Evolutionary conservation across 2,888 invertebrate genomes (phyloP).

Genomic region (Bedellia somnulentella): DNA sequence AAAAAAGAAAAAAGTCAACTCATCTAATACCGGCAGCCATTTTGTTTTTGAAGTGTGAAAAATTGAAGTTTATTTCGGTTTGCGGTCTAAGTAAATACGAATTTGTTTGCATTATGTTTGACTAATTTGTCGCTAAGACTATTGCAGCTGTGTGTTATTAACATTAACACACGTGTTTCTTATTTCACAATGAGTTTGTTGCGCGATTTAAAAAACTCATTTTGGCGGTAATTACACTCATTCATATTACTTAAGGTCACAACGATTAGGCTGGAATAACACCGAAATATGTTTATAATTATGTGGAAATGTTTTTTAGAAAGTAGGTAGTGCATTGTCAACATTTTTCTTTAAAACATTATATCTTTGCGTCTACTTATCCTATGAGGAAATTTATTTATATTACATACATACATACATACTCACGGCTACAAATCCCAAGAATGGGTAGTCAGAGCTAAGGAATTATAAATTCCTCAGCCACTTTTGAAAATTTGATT

Average conservation of each 20-base stretch:
- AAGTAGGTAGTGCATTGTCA: too few species aligned
- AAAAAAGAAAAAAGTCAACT: neutral
- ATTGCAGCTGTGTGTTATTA: slow-evolving; percentile 23
- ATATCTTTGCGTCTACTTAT: too few species aligned
- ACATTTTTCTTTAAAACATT: too few species aligned
- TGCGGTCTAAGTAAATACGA: slow-evolving; percentile 51
- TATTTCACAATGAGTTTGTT: slow-evolving; percentile 25
- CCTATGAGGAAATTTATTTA: too few species aligned
- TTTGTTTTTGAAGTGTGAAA: slow-evolving; percentile 53
- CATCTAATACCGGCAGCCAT: neutral
- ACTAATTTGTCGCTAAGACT: slow-evolving; percentile 27
- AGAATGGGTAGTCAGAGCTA: too few species aligned
- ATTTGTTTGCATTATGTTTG: slow-evolving; percentile 44
- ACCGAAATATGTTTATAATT: too few species aligned
- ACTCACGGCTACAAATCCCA: too few species aligned
- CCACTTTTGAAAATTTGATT: too few species aligned
- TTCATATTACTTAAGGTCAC: neutral
- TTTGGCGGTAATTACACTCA: neutral
- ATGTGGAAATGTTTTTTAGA: too few species aligned
- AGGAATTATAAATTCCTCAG: too few species aligned
- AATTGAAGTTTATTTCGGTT: slow-evolving; percentile 47
- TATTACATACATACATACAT: too few species aligned
- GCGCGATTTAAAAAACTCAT: slow-evolving; percentile 3
- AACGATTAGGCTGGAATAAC: too few species aligned
- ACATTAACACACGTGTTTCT: slow-evolving; percentile 31